These are phyloP conservation scores for Typhlichthys subterraneus DNA, from an alignment of 2,797 vertebrate genomes.

Conservation along the genomic window DNA sequence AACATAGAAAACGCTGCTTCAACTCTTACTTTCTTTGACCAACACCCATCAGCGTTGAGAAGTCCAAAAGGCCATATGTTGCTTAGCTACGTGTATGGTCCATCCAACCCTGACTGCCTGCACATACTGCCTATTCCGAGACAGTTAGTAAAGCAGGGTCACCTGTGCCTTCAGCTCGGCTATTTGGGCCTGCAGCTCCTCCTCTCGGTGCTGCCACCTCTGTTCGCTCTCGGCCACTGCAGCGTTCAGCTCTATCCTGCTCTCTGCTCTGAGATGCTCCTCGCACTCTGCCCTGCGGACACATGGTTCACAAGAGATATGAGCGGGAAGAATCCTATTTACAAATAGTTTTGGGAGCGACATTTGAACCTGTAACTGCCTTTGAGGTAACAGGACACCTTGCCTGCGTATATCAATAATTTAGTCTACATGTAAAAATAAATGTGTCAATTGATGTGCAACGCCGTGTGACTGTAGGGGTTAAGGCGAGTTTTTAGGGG, in stretches of 20 bases:
- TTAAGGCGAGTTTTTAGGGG: too few relatives aligned
- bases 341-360: too few relatives aligned
- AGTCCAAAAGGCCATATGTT: not conserved
- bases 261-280: slow-evolving; percentile 75
- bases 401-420: too few relatives aligned
- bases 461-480: too few relatives aligned
- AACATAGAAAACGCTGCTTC: too few relatives aligned
- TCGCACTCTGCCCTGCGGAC: slow-evolving; percentile 77
- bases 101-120: not conserved
- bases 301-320: slow-evolving; percentile 17
- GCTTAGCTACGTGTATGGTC: not conserved
- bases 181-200: slow-evolving; percentile 80
- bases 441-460: too few relatives aligned
- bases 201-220: slow-evolving; percentile 78
- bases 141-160: slow-evolving; percentile 15
- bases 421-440: too few relatives aligned
- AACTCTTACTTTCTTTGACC: too few relatives aligned
- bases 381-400: too few relatives aligned
- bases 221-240: slow-evolving; percentile 75
- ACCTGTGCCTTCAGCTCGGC: slow-evolving; percentile 64
- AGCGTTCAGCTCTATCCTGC: slow-evolving; percentile 76
- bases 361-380: too few relatives aligned
- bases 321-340: too few relatives aligned
- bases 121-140: not conserved
- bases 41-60: too few relatives aligned